phyloP scores from a whole-genome alignment of 2,113 vertebrate genomes.

The Hymenochirus boettgeri region DNA sequence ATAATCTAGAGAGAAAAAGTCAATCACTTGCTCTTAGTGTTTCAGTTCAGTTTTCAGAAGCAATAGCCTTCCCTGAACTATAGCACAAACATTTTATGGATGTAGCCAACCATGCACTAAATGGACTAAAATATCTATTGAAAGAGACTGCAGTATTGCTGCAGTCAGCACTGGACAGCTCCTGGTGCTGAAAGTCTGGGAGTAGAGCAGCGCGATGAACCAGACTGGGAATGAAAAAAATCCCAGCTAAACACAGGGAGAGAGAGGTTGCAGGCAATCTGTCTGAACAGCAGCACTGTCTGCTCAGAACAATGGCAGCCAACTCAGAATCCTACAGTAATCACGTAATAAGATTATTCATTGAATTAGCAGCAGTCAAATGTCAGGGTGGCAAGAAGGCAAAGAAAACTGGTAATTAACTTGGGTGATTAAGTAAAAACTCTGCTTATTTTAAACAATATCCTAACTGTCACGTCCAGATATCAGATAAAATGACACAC shows the following conservation, averaged over 20 bases:
- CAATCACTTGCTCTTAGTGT: no score
- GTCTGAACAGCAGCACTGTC: slow-evolving; percentile 57
- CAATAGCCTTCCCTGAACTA: no score
- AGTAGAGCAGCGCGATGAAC: slow-evolving; percentile 49
- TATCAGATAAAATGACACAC: no score
- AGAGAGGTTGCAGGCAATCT: slow-evolving; percentile 47
- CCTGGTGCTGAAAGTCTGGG: slow-evolving; percentile 70
- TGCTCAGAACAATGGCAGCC: slow-evolving; percentile 73
- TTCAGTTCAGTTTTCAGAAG: no score
- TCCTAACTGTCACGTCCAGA: no score
- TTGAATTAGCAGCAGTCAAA: slow-evolving; percentile 82
- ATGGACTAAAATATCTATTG: no score
- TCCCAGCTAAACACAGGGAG: slow-evolving; percentile 49
- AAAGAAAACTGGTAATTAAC: slow-evolving; percentile 75
- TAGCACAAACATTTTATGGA: no score
- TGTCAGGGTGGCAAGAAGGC: slow-evolving; percentile 71
- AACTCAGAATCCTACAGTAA: slow-evolving; percentile 73
- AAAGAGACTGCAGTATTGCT: no score
- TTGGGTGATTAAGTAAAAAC: no score
- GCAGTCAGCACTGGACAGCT: slow-evolving; percentile 66
- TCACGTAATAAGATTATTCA: slow-evolving; percentile 89
- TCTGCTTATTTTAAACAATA: no score
- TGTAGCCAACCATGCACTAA: no score
- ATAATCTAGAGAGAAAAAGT: no score
- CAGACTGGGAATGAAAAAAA: slow-evolving; percentile 44